Conservation (phyloP, 92 coral and sea anemone genomes). For the Paramuricea clavata region DNA sequence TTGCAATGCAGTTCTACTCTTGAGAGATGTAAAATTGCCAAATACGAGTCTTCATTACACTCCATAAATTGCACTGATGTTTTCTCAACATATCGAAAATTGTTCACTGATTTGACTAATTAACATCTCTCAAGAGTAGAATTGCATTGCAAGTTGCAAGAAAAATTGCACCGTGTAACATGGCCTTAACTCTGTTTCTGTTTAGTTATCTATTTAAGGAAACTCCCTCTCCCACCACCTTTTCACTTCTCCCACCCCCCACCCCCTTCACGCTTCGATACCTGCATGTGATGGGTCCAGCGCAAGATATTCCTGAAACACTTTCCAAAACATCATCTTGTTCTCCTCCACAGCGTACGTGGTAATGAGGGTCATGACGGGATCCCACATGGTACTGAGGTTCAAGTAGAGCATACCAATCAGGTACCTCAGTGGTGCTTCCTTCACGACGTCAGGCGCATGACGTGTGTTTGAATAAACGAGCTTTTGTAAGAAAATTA, state of each 20-base stretch:
- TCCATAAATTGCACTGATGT: too few species aligned
- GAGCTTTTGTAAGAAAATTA: conserved; percentile 82
- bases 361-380: conserved; percentile 79
- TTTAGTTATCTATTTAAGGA: too few species aligned
- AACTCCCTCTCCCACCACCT: too few species aligned
- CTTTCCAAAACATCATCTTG: conserved; percentile 81
- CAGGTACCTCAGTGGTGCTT: conserved; percentile 73
- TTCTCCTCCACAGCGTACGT: conserved; percentile 71
- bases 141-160: too few species aligned
- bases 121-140: too few species aligned
- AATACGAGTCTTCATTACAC: too few species aligned
- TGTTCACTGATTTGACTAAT: too few species aligned
- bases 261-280: conserved; percentile 7
- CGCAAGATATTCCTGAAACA: conserved; percentile 72
- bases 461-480: conserved; percentile 65
- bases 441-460: conserved; percentile 71
- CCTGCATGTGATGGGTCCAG: conserved; percentile 78
- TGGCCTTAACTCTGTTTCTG: too few species aligned
- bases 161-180: too few species aligned
- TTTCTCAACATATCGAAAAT: too few species aligned
- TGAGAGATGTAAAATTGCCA: too few species aligned
- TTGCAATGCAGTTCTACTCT: too few species aligned
- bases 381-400: conserved; percentile 91
- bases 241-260: background rate
- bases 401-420: conserved; percentile 83